Evolutionary conservation across 2,888 invertebrate species (phyloP).

Genomic region (Euphydryas editha): DNA sequence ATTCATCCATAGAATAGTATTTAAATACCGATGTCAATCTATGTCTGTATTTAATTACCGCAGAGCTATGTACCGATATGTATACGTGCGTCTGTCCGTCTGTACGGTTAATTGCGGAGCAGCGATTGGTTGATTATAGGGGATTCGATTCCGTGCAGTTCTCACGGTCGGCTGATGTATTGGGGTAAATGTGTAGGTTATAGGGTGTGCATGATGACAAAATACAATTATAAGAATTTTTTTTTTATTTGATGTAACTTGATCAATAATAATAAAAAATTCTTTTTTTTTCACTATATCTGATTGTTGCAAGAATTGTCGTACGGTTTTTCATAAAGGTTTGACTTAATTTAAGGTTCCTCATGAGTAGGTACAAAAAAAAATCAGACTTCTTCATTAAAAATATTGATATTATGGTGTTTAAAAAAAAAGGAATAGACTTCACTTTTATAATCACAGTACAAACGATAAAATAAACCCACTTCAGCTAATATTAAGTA

Average conservation of each 20-base stretch:
- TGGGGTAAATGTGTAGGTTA: conserved; percentile 44
- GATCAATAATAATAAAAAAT: neutral
- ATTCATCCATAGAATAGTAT: neutral
- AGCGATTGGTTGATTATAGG: conserved; percentile 68
- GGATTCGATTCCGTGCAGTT: conserved; percentile 55
- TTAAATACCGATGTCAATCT: conserved; percentile 35
- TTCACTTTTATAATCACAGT: no score
- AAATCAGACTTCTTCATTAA: no score
- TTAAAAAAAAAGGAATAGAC: no score
- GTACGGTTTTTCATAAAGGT: no score
- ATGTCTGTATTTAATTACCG: conserved; percentile 45
- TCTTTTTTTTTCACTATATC: no score
- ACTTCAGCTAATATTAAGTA: no score
- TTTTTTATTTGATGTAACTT: no score
- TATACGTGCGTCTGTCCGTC: conserved; percentile 42
- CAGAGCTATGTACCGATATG: conserved; percentile 27
- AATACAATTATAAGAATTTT: neutral
- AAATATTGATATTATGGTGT: no score
- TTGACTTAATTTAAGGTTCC: no score
- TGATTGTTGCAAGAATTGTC: no score
- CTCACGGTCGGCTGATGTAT: conserved; percentile 55
- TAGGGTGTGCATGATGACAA: conserved; percentile 29
- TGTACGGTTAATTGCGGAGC: conserved; percentile 59
- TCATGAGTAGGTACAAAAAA: no score
- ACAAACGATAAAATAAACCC: no score